Conservation (phyloP, 2,888 invertebrate species). For the Protonemura montana region DNA sequence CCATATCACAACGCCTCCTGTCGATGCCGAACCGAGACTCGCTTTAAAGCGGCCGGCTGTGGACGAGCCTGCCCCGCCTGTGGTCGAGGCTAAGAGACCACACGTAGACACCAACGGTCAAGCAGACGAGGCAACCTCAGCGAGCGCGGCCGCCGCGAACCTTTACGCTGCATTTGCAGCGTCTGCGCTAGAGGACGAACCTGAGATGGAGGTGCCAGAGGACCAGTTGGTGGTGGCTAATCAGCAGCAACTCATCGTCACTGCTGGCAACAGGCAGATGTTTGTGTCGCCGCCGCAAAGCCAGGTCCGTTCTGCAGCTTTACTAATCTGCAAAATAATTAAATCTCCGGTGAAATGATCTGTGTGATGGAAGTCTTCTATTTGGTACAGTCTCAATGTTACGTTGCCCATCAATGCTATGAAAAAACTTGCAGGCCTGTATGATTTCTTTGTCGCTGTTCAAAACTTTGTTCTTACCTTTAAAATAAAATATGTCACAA, state of each 20-base stretch:
- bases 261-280: constrained; percentile 62
- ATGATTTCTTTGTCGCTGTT: no score
- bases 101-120: constrained; percentile 28
- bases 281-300: constrained; percentile 58
- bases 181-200: constrained; percentile 82
- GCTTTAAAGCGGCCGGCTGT: constrained; percentile 39
- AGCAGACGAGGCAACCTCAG: constrained; percentile 36
- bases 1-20: not conserved
- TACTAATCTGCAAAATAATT: no score
- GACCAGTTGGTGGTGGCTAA: constrained; percentile 52
- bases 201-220: constrained; percentile 61
- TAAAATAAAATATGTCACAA: no score
- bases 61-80: not conserved
- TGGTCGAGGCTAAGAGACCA: constrained; percentile 28
- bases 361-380: no score
- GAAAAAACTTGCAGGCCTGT: no score
- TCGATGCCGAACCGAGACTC: not conserved
- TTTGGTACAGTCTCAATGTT: no score
- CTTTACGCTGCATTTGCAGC: constrained; percentile 86
- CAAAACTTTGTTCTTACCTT: no score
- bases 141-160: constrained; percentile 78
- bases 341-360: no score
- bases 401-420: no score
- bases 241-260: constrained; percentile 58
- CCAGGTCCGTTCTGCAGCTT: no score